These are phyloP conservation scores for Drosophila paulistorum DNA, from an alignment of 1,140 invertebrate genomes.

Conservation along the genomic window DNA sequence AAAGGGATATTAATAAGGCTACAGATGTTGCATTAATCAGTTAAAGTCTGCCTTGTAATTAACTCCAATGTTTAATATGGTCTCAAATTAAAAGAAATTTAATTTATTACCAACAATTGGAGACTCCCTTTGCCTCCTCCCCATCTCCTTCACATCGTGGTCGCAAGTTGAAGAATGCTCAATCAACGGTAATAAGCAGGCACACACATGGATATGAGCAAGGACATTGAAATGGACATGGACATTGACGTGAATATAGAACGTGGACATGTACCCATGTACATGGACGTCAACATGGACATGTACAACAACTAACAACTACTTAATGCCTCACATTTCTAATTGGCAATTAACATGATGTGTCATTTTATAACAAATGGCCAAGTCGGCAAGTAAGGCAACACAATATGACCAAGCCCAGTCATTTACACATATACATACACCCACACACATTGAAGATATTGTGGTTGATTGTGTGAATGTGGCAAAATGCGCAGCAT, in stretches of 20 bases:
- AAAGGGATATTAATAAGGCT: too few relatives aligned
- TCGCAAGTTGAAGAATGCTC: constrained; percentile 1
- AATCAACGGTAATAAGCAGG: constrained; percentile 9
- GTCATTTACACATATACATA: neutral
- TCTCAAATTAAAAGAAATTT: too few relatives aligned
- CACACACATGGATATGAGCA: constrained; percentile 11
- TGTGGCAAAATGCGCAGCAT: constrained; percentile 35
- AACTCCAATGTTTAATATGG: too few relatives aligned
- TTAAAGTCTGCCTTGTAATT: too few relatives aligned
- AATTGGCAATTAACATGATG: constrained; percentile 60
- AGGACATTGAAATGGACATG: neutral
- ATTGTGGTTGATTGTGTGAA: constrained; percentile 34
- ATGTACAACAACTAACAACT: constrained; percentile 39
- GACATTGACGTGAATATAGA: neutral
- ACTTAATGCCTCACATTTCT: constrained; percentile 57
- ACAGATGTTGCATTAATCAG: too few relatives aligned
- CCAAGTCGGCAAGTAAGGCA: constrained; percentile 37
- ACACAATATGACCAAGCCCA: constrained; percentile 15
- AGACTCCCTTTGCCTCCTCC: too few relatives aligned
- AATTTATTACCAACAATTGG: too few relatives aligned
- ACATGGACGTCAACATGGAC: neutral
- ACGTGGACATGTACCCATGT: neutral
- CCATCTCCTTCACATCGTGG: neutral
- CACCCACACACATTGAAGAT: constrained; percentile 5
- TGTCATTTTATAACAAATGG: constrained; percentile 55